Conservation (phyloP, 2,113 vertebrate species). For the Lota lota region DNA sequence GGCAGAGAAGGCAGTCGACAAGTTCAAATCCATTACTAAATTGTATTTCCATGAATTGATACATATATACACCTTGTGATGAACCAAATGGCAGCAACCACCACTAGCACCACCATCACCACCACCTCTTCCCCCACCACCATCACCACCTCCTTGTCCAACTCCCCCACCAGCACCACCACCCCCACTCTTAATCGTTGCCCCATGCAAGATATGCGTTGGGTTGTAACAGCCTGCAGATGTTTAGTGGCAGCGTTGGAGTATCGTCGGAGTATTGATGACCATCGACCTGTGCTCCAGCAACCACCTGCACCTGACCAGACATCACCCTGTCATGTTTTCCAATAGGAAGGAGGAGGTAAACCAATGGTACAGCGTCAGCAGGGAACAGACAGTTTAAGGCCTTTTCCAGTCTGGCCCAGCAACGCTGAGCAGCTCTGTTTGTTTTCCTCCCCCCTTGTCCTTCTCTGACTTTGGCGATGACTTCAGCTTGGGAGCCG, state of each 20-base stretch:
- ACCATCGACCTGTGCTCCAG: slow-evolving; percentile 15
- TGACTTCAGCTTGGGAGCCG: too few relatives aligned
- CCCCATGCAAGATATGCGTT: too few relatives aligned
- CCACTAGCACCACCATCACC: too few relatives aligned
- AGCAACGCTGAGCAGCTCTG: slow-evolving; percentile 43
- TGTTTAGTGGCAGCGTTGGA: slow-evolving; percentile 38
- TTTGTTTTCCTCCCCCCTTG: slow-evolving; percentile 60
- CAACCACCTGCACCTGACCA: slow-evolving; percentile 51
- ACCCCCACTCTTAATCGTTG: too few relatives aligned
- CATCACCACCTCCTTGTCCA: slow-evolving; percentile 6
- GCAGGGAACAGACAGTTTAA: slow-evolving; percentile 39
- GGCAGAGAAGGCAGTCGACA: slow-evolving; percentile 32
- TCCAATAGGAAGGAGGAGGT: slow-evolving; percentile 49
- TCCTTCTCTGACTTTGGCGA: neutral
- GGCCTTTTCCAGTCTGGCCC: slow-evolving; percentile 38
- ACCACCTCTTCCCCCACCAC: too few relatives aligned
- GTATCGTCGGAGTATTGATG: neutral
- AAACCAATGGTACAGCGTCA: slow-evolving; percentile 39
- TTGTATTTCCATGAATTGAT: neutral
- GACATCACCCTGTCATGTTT: slow-evolving; percentile 63
- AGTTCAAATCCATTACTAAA: slow-evolving; percentile 8
- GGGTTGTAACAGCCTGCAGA: slow-evolving; percentile 45
- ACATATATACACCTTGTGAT: neutral
- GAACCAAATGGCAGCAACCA: neutral
- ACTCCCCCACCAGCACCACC: slow-evolving; percentile 10